Base-by-base conservation (phyloP, 2,113 vertebrate species). In the Mixornis gularis region DNA sequence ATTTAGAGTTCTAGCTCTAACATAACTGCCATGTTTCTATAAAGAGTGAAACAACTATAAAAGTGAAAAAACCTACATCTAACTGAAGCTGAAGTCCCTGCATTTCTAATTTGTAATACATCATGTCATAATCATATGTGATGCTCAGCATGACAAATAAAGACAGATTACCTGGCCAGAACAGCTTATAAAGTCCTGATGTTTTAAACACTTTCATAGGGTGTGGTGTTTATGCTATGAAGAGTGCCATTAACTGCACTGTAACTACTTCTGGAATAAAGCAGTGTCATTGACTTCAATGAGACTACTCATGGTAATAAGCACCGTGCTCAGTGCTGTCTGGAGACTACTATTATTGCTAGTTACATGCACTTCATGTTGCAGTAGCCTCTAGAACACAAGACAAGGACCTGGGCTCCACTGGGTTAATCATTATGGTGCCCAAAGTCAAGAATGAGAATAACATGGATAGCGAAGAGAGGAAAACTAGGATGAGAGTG, bases 161-260 rank as follows among this genome's bases (percentile, higher is more conserved):
- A 89, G 89, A 89, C 62, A 79, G 83, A 89, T 91, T 91, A 93
- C 63, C 71, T 79, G 81, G 63, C 70, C 74, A 87, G 55, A 94
- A 89, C 34, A 93, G 49, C 86, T 87, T 89, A 85, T 93, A 91
- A 96, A 94, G 73, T 90, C 78, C 63, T 94, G 87, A 91, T 87
- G 91, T 92, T 95, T 92, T 70, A 91, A 85, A 87, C 74, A 92
- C 81, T 96, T 91, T 81, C 62, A n/a, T 78, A 89, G 94, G 94
- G 92, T 55, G 95, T 94, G 94, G 89, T 94, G 86, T 87, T 96
- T 94, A 94, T 3, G 5, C 73, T 79, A 9, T 0, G 12, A 94
- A 95, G 84, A 93, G 70, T 34, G 38, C 38, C 84, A 94, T 93
- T 93, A 95, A 79, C 70, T 85, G 73, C 80, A 55, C 34, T 85